Conservation (phyloP, 2,888 invertebrate genomes). For the Theretra japonica region DNA sequence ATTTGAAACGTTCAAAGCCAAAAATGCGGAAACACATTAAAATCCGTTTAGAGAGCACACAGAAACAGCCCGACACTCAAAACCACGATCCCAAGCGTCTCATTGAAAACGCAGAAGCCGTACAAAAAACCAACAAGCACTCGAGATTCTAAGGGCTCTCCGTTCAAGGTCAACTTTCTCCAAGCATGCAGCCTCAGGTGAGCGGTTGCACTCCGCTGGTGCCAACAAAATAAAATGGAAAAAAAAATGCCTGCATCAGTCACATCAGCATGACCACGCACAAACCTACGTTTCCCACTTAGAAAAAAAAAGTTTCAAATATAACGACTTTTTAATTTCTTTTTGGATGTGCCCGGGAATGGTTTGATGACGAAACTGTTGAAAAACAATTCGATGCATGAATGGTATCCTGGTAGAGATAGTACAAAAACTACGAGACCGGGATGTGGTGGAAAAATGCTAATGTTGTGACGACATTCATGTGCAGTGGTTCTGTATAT, state of each 20-base stretch:
- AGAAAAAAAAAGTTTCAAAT: conserved; percentile 52
- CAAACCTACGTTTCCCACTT: conserved; percentile 42
- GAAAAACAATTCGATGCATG: conserved; percentile 48
- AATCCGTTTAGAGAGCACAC: background rate
- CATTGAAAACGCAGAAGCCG: conserved; percentile 1
- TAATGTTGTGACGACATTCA: background rate
- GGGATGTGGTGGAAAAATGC: conserved; percentile 34
- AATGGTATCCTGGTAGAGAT: conserved; percentile 53
- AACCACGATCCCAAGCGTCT: background rate
- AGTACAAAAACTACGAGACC: conserved; percentile 27
- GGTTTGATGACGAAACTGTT: conserved; percentile 57
- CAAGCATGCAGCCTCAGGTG: background rate
- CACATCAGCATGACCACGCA: conserved; percentile 50
- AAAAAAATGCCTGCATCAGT: conserved; percentile 37
- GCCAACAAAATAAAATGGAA: conserved; percentile 10
- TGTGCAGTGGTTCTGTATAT: conserved; percentile 11
- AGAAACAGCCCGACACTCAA: background rate
- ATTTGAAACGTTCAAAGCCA: background rate
- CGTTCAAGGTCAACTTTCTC: conserved; percentile 17
- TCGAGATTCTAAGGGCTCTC: conserved; percentile 5
- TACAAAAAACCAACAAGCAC: background rate
- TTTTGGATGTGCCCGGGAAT: conserved; percentile 59
- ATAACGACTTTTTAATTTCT: conserved; percentile 75
- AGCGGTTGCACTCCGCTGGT: conserved; percentile 3
- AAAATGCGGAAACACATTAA: background rate